Evolutionary conservation across 2,888 invertebrate species (phyloP).

Genomic region (Villa cingulata): DNA sequence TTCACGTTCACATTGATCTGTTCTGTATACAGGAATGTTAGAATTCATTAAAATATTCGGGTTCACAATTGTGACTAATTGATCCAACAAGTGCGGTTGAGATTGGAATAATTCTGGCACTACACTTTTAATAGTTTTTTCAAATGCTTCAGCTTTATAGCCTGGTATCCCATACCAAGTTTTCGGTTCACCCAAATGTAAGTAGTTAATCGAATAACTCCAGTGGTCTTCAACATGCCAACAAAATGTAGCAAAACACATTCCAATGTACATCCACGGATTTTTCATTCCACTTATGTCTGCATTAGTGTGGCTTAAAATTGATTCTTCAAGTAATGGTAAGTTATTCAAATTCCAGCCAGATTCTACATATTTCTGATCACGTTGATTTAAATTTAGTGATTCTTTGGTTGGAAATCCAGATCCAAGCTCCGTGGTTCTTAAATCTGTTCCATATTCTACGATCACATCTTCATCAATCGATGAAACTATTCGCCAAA

Average conservation of each 20-base stretch:
- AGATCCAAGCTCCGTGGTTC: conserved; percentile 95
- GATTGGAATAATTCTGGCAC: conserved; percentile 94
- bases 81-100: conserved; percentile 93
- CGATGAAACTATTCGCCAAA: conserved; percentile 94
- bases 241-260: conserved; percentile 99
- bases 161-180: conserved; percentile 95
- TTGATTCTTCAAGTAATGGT: conserved; percentile 85
- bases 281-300: conserved; percentile 99
- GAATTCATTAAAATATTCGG: conserved; percentile 86
- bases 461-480: conserved; percentile 95
- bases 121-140: conserved; percentile 87
- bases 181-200: conserved; percentile 99
- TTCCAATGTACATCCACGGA: conserved; percentile 99
- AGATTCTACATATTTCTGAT: conserved; percentile 80
- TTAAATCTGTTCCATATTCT: conserved; percentile 96
- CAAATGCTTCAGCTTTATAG: conserved; percentile 80
- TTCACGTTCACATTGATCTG: conserved; percentile 95
- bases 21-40: conserved; percentile 62
- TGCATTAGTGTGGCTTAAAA: conserved; percentile 89
- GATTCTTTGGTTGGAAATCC: conserved; percentile 83
- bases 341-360: conserved; percentile 98
- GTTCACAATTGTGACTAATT: conserved; percentile 97
- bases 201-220: conserved; percentile 99
- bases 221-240: conserved; percentile 99
- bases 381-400: conserved; percentile 64